These are phyloP conservation scores for Hybognathus amarus DNA, from an alignment of 2,797 vertebrate species.

Conservation along the genomic window DNA sequence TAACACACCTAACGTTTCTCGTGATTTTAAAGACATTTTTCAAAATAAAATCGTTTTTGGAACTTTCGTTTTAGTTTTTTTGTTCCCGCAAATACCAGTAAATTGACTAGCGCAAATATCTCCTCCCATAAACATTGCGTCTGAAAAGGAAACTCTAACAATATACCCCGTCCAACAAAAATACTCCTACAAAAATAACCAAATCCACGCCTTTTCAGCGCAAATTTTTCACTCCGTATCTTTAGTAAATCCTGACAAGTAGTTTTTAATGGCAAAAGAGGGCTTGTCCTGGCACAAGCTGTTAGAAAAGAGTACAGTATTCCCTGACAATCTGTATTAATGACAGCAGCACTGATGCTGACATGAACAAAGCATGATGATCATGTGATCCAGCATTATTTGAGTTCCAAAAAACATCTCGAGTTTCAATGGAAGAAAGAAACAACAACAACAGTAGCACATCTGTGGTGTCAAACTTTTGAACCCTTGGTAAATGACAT, in stretches of 20 bases:
- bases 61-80: too few species aligned
- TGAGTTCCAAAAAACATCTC: constrained; percentile 12
- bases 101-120: too few species aligned
- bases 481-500: constrained; percentile 9
- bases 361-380: background rate
- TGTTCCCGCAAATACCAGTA: too few species aligned
- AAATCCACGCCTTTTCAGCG: too few species aligned
- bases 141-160: background rate
- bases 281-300: background rate
- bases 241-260: too few species aligned
- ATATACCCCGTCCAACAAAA: background rate
- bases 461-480: background rate
- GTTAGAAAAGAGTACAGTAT: background rate
- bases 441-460: background rate
- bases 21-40: background rate
- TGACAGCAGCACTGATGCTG: background rate
- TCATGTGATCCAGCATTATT: constrained; percentile 7
- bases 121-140: too few species aligned
- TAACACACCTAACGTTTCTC: background rate
- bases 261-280: too few species aligned
- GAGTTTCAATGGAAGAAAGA: background rate
- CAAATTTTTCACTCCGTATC: too few species aligned
- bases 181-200: background rate
- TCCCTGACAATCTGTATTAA: background rate
- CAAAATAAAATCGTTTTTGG: background rate